Base-by-base conservation (phyloP, 2,113 vertebrate species). In the Myrmophylax atrothorax region DNA sequence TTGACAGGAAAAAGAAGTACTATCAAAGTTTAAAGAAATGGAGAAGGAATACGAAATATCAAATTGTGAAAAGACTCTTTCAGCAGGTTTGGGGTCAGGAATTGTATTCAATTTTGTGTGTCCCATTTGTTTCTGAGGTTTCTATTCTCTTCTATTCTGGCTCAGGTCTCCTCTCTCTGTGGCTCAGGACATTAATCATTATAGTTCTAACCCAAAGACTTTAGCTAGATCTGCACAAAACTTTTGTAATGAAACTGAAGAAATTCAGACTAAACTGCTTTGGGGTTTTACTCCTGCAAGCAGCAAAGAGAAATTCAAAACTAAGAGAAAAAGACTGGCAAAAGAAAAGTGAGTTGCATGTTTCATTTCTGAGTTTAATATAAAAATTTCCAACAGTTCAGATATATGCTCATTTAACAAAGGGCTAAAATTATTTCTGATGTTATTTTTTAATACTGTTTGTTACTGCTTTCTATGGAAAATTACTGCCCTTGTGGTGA, bases 221-320 rank as follows among this genome's bases (percentile, higher is more conserved):
- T 97, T 84, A 93, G 94, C 93, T 96, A 88, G 47, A 93, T 86
- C 82, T 84, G 92, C 92, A 93, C 82, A 95, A 96, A 94, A 92
- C 74, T 97, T 94, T 47, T 93, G n/a, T 73, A 91, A 83, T 91
- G 74, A 94, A 93, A 94, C 47, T 72, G 73, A 89, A 88, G 68
- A 92, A 95, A 88, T 84, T 88, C 82, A 81, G 64, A 77, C 63
- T 77, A 92, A 78, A n/a, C 19, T 75, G 50, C 80, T 90, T 90
- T 49, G 42, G 52, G 29, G 9, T 59, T 94, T 93, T 86, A 59
- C 5, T 90, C 29, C 44, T 86, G 28, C 59, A 76, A 92, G 64
- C 14, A 88, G 60, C 12, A 81, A 72, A 66, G 28, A 78, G 28
- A 89, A 95, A 77, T 63, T 77, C 24, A 59, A 31, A 89, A 75